Base-by-base conservation (phyloP, 2,888 invertebrate genomes). In the Rotaria magnacalcarata region DNA sequence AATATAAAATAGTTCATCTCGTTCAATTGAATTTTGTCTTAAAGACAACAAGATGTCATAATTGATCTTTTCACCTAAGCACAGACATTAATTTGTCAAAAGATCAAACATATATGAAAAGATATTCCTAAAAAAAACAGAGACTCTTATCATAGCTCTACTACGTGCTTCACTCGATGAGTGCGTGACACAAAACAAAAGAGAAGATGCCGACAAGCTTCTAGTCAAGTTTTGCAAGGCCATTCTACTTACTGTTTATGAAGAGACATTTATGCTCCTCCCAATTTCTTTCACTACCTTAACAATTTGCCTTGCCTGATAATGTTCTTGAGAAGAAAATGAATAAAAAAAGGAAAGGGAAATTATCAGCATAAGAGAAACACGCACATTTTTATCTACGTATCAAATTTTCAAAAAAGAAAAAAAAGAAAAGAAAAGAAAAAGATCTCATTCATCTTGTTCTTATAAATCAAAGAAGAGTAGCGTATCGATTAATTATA, bases 221-320 rank as follows among this genome's bases (percentile, higher is more conserved):
- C 58, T 60, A 60, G 58, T 60, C 58, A 60, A 60, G 11, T 24
- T 60, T 14, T 60, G 10, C 58, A 60, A 60, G 58, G 58, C 5
- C 27, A 60, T 60, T 27, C 27, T 60, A 60, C 58, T 60, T 60
- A 60, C 58, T 60, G 58, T 60, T 60, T 24, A 60, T 60, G 27
- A 60, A 60, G 58, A 60, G 58, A 60, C 58, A 60, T 60, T 60
- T 60, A 60, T 60, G 58, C n/a, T 60, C 58, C 58, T 60, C 58
- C 58, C 58, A 27, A 60, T 24, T 60, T 56, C 56, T 56, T 24
- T 24, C 24, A 0, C 8, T 56, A 60, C 58, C 58, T 60, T 27
- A n/a, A 60, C n/a, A 4, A 60, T 0, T 27, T 60, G 7, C 58
- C 8, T 60, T 60, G 58, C 58, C 58, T 60, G 58, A 60, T 27